Base-by-base conservation (phyloP, 2,888 invertebrate genomes). In the Steromphala cineraria region DNA sequence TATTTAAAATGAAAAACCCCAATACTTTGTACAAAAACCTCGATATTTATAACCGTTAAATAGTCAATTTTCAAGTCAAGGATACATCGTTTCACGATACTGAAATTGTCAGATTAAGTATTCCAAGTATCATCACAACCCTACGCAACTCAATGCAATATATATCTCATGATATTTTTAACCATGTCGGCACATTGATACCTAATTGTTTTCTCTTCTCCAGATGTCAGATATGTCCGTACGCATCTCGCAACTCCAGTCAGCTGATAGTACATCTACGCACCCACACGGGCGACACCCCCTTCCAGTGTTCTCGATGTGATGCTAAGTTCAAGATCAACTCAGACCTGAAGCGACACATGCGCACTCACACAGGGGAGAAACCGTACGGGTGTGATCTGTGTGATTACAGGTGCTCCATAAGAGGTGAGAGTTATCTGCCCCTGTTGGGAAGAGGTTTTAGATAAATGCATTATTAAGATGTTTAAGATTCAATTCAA, bases 221-320 rank as follows among this genome's bases (percentile, higher is more conserved):
- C 88, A 94, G 94, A 83, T 94, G 94, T 84, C 94, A 94, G 90
- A 91, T 94, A 7, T 95, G 94, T 87, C 90, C 93, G 2, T 94
- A 94, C 84, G 92, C 93, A 78, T 93, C 94, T 67, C 92, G 94
- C 55, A 94, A 94, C 81, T 92, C 94, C 21, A 94, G 94, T 67
- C 94, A 94, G 89, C 90, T 95, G 53, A 93, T 93, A 19, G 93
- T 94, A n/a, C 94, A 94, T 85, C 88, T 94, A 19, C 88, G 94
- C 19, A 93, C 92, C 13, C 94, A 94, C 85, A 94, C 94, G 21
- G 94, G 94, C 78, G 92, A 90, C 80, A 85, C 88, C 8, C 92
- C 92, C 3, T 93, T 90, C 85, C 85, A 88, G 19, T 92, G 93
- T 83, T 90, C 90, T 21, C 85, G 88, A 2, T 94, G 94, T 86